Percentiles rank a stretch among this genome's conserved stretches.
Conservation (phyloP, 92 coral and sea anemone genomes). For the Umimayanthus chanpuru region DNA sequence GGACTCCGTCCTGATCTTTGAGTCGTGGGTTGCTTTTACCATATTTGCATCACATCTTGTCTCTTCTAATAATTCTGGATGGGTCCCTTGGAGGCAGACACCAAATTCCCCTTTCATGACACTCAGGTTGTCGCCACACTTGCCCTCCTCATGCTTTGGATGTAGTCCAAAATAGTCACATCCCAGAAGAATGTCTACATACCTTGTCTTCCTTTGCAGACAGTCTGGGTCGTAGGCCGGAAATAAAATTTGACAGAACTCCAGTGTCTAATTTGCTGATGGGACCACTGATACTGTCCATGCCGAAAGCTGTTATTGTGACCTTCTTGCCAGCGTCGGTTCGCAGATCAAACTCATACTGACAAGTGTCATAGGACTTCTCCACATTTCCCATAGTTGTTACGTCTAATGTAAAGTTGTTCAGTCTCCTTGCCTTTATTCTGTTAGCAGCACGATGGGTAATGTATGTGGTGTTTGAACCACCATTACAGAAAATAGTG, state of each 20-base stretch:
- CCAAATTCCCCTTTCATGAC: constrained; percentile 61
- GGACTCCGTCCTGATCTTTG: too few relatives aligned
- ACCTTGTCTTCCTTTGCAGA: constrained; percentile 47
- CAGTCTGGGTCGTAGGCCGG: constrained; percentile 52
- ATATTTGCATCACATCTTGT: too few relatives aligned
- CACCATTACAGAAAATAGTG: too few relatives aligned
- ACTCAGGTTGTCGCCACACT: constrained; percentile 56
- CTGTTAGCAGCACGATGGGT: too few relatives aligned
- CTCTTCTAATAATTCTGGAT: constrained; percentile 15
- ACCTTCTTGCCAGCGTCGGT: constrained; percentile 49
- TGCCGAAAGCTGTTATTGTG: too few relatives aligned
- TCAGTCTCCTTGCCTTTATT: too few relatives aligned
- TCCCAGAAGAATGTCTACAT: too few relatives aligned
- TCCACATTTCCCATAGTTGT: too few relatives aligned
- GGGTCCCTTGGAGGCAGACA: constrained; percentile 59
- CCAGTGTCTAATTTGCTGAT: constrained; percentile 44
- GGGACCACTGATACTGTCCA: constrained; percentile 60
- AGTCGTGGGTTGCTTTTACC: too few relatives aligned
- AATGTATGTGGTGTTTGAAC: too few relatives aligned
- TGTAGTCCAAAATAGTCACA: too few relatives aligned
- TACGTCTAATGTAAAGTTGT: too few relatives aligned
- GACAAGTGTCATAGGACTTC: constrained; percentile 39
- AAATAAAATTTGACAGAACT: constrained; percentile 42
- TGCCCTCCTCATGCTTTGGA: constrained; percentile 52
- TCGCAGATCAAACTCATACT: constrained; percentile 54